Base-by-base conservation (phyloP, 2,113 vertebrate species). In the Neofelis nebulosa region DNA sequence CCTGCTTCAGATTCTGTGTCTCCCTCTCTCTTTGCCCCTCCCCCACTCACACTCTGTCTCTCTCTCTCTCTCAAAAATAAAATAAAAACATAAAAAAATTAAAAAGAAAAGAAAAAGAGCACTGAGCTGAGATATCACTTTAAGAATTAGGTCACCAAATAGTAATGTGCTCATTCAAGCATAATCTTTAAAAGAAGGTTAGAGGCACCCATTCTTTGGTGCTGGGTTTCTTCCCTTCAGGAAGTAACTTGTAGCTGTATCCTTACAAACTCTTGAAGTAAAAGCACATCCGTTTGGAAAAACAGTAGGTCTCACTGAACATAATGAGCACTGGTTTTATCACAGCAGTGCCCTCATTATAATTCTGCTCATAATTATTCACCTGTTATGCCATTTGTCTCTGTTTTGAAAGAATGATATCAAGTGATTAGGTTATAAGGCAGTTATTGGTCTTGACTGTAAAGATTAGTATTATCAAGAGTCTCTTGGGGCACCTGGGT, bases 81-180 rank as follows among this genome's bases (percentile, higher is more conserved):
- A 57, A 57, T 19, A 57, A 57, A 57, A 57, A 6, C 18, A 19
- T 19, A 61, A 61, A 55, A 61, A 23, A 61, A 57, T 21, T 57
- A 57, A 61, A 14, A 50, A 61, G 50, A 50, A 61, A 91, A 94
- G 66, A n/a, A 89, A 91, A 96, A 97, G 78, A 85, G 38, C 15
- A 6, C n/a, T 88, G 79, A 96, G 61, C 57, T 92, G 88, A 95
- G 93, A 95, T 91, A 92, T 52, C 29, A 15, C 82, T 94, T 95
- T 91, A 91, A 95, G 93, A 97, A 95, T 68, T 52, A 92, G 50
- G 36, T 96, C 89, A 96, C 57, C 45, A 79, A 92, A 89, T 87
- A 94, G 89, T 97, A 73, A 94, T 92, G 83, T 66, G 83, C 36
- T 92, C 33, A 96, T 96, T 95, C 68, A 89, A 38, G 23, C 73